Evolutionary conservation across 2,888 invertebrate species (phyloP), one percentile per base, ranked within the genome.

Genomic region (Protophormia terraenovae): DNA sequence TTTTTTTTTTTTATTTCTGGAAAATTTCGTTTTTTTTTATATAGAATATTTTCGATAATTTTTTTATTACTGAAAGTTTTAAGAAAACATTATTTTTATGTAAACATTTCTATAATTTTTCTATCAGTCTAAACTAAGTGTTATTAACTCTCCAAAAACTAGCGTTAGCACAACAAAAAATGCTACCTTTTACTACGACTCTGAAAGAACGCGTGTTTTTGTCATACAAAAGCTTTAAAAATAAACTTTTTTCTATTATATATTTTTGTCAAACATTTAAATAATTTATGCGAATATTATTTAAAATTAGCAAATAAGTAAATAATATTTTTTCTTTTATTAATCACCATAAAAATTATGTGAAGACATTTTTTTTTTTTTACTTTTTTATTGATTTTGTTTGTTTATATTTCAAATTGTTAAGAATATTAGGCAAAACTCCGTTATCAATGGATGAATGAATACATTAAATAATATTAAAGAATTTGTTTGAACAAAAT

Each of bases 271-370:
- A 41, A 55, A 53, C 24, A 27, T 24, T 41, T n/a, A 58, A 47
- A 24, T 32, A 32, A 73, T 22, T 47, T 62, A 32, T 73, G n/a
- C 73, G 2, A 60, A 29, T 60, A 45, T 69, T 69, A 22, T 71
- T 71, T 8, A 22, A 32, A 69, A 69, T 12, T 12, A 41, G n/a
- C 16, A 27, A 58, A 41, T 41, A 38, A 24, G 14, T 38, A 8
- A 27, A 27, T 38, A 55, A 27, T 24, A 41, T n/a, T 71, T 27
- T 24, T 16, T 67, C 14, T 62, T 8, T 41, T 19, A 35, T 71
- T 71, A 58, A 58, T 41, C 55, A 71, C 41, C 7, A 27, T 58
- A 41, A 19, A 71, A 55, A 58, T 71, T 24, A 71, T 41, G 16
- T 38, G 38, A 16, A 71, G 55, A 14, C 7, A n/a, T 16, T 41